Conservation (phyloP, 2,888 invertebrate species). For the Cerceris rybyensis region DNA sequence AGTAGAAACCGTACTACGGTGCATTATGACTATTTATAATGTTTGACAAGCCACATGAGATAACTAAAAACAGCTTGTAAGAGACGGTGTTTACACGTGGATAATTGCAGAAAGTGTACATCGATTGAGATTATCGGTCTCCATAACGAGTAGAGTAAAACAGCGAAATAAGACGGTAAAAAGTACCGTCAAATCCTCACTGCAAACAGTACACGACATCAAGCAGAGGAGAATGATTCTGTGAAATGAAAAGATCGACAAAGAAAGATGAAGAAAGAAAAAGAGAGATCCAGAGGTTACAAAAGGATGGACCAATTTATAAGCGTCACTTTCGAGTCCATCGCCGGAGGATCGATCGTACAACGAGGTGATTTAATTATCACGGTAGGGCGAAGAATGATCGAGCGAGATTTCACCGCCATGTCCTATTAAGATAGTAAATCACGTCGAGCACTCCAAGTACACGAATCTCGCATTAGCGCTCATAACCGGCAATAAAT, state of each 20-base stretch:
- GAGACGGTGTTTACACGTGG: constrained; percentile 43
- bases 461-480: constrained; percentile 67
- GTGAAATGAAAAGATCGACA: neutral
- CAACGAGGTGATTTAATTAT: constrained; percentile 62
- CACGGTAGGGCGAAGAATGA: constrained; percentile 32
- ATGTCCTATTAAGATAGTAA: constrained; percentile 64
- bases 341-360: constrained; percentile 20
- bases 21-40: constrained; percentile 44
- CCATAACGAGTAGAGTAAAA: constrained; percentile 31
- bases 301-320: neutral
- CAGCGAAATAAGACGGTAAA: neutral
- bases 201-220: too few relatives aligned
- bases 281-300: neutral
- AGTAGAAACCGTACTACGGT: neutral
- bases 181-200: neutral
- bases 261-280: neutral
- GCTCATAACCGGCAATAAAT: constrained; percentile 57
- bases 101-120: constrained; percentile 48
- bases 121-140: constrained; percentile 26
- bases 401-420: constrained; percentile 56
- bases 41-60: constrained; percentile 51
- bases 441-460: constrained; percentile 36
- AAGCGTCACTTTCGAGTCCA: neutral
- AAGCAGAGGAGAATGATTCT: too few relatives aligned
- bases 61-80: constrained; percentile 44